Base-by-base conservation (phyloP, 2,888 invertebrate species). In the Arenicola marina region DNA sequence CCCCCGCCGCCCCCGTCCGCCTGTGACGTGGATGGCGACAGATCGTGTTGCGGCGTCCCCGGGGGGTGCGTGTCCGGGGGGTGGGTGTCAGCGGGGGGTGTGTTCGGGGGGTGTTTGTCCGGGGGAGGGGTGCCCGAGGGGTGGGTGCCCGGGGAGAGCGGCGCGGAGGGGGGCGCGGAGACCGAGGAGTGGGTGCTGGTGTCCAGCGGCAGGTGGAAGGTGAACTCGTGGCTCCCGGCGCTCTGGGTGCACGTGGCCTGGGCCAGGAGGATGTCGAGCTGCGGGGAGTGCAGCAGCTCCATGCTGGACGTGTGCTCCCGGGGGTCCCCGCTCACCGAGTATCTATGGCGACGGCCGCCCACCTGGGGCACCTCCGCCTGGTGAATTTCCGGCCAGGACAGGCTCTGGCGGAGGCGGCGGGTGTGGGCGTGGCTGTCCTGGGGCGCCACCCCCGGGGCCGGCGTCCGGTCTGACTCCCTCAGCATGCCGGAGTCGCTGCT, bases 401-500 rank as follows among this genome's bases (percentile, higher is more conserved):
- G 18, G 15, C 66, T 62, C 43, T 67, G 64, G 4, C 60, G 59
- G 1, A 68, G 54, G 26, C 51, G 29, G 2, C 61, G 60, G 2
- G 59, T 26, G 15, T 26, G 28, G 34, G 7, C 4, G 45, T 4
- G 26, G 31, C 7, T 4, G 15, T 31, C 32, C 21, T 46, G 26
- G 24, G 11, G 11, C 7, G n/a, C 45, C n/a, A 51, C 29, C 18
- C 43, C 38, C 56, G 44, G 28, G 3, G 51, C 31, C 7, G 51
- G 11, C 18, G 43, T 31, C 7, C 21, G 21, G 4, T 60, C 60
- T 1, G 54, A 24, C 59, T 78, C 78, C 71, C 78, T 78, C 26
- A 76, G 76, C 46, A 78, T 69, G 1, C 80, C 79, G 0, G 78
- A 78, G 63, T 79, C 78, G 48, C 70, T 74, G 61, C 78, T 79